Evolutionary conservation across 2,797 vertebrate genomes (phyloP).

Genomic region (Tragopan temminckii): DNA sequence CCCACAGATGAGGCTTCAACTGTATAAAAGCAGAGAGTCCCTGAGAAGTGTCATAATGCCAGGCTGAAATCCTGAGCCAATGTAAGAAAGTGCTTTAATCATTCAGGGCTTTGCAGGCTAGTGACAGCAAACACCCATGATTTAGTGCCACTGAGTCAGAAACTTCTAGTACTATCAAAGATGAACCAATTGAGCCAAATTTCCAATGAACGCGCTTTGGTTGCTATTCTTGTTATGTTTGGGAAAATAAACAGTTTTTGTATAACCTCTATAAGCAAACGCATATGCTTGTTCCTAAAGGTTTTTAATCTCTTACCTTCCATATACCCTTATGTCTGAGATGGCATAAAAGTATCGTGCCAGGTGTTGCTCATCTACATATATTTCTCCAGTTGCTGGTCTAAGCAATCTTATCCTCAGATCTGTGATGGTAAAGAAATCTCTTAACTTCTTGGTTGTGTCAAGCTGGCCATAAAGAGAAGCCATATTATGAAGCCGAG

Average conservation of each 20-base stretch:
- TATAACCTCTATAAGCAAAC: background rate
- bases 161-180: background rate
- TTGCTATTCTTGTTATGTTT: background rate
- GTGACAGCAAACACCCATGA: background rate
- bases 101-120: background rate
- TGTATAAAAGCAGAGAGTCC: background rate
- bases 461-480: slow-evolving; percentile 98
- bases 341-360: slow-evolving; percentile 99
- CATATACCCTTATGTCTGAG: slow-evolving; percentile 97
- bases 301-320: slow-evolving; percentile 89
- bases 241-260: background rate
- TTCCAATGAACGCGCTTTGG: background rate
- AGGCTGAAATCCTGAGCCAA: background rate
- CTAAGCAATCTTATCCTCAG: slow-evolving; percentile 94
- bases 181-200: background rate
- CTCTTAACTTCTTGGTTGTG: slow-evolving; percentile 97
- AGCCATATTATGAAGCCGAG: slow-evolving; percentile 96
- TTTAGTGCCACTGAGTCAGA: background rate
- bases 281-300: background rate
- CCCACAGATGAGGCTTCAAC: background rate
- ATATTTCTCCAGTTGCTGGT: slow-evolving; percentile 94
- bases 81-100: background rate
- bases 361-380: slow-evolving; percentile 94
- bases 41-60: background rate
- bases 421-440: slow-evolving; percentile 99